Percentiles rank a stretch among this genome's conserved stretches.
Conservation (phyloP, 2,797 vertebrate species). For the Loriculus beryllinus region DNA sequence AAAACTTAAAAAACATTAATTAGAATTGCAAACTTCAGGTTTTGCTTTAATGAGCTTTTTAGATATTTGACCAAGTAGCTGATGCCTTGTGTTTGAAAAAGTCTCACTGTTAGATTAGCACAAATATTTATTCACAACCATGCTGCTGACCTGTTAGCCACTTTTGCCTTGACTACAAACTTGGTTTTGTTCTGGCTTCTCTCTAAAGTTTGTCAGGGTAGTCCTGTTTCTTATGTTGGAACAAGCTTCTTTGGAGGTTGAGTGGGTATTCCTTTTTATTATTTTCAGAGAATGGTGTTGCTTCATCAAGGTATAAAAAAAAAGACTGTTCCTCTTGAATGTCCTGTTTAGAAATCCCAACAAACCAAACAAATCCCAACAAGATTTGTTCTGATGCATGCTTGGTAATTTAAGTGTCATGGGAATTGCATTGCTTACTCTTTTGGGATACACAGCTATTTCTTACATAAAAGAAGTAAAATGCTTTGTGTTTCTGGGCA, state of each 20-base stretch:
- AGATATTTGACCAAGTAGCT: not conserved
- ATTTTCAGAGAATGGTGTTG: not conserved
- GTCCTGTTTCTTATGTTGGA: not conserved
- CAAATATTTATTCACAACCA: not conserved
- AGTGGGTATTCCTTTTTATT: not conserved
- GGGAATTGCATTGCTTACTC: not conserved
- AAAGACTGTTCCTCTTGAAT: not conserved
- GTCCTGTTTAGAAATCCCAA: not conserved
- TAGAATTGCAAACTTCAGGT: not conserved
- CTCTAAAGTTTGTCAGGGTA: not conserved
- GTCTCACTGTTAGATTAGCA: not conserved
- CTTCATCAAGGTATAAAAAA: not conserved
- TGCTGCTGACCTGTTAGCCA: not conserved
- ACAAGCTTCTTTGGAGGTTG: not conserved
- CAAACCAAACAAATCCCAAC: not conserved
- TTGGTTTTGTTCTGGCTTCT: not conserved
- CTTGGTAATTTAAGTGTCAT: not conserved
- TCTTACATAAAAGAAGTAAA: not conserved
- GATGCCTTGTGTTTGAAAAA: not conserved
- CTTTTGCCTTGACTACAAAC: not conserved
- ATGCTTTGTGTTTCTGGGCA: not conserved
- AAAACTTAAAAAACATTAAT: not conserved
- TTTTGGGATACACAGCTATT: not conserved
- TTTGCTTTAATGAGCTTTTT: not conserved
- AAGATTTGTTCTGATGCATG: not conserved